Evolutionary conservation across 2,888 invertebrate species (phyloP).

Genomic region (Malacosoma neustria): DNA sequence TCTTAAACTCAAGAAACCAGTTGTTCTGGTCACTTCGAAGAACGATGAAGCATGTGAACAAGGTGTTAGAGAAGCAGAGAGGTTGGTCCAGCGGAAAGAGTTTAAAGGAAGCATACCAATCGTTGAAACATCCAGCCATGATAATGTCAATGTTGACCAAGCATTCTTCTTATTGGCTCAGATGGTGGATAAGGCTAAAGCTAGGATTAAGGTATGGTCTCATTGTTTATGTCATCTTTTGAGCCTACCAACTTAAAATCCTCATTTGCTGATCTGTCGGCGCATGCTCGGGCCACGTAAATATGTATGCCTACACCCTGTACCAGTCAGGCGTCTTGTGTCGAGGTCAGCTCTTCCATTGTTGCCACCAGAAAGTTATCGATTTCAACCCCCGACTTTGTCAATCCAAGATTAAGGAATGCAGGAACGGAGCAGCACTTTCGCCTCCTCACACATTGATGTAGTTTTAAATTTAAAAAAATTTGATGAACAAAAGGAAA

Average conservation of each 20-base stretch:
- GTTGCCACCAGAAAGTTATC: no score
- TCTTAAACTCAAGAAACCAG: conserved; percentile 94
- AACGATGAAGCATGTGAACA: conserved; percentile 94
- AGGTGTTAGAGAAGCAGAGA: conserved; percentile 91
- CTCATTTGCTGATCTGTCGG: background rate
- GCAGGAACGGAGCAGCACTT: no score
- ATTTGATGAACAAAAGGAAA: no score
- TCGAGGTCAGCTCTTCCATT: no score
- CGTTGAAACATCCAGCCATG: conserved; percentile 96
- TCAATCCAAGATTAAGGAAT: no score
- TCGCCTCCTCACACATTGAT: no score
- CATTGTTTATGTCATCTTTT: background rate
- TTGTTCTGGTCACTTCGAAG: conserved; percentile 95
- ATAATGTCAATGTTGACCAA: conserved; percentile 96
- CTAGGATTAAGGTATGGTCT: conserved; percentile 72
- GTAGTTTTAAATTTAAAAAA: no score
- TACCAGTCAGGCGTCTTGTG: no score
- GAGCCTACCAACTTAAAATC: background rate
- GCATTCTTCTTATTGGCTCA: conserved; percentile 93
- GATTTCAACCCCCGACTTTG: no score
- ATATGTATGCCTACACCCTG: background rate
- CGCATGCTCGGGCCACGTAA: background rate
- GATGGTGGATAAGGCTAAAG: conserved; percentile 92
- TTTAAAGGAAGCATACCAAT: conserved; percentile 91
- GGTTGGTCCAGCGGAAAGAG: conserved; percentile 89